Base-by-base conservation (phyloP, 2,113 vertebrate genomes). In the Clarias magur region DNA sequence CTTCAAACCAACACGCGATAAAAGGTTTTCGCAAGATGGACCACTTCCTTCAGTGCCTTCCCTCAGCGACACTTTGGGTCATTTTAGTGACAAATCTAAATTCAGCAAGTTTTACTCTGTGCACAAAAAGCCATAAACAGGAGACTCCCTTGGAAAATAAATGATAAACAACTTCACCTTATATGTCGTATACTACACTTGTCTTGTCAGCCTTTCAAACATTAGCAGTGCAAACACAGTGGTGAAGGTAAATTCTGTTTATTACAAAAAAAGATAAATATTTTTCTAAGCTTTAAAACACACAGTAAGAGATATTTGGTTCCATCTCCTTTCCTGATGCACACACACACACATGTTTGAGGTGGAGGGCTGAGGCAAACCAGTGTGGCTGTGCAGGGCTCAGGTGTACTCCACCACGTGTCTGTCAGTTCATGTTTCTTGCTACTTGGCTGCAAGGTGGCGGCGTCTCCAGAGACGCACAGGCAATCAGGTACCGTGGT, bases 141-240 rank as follows among this genome's bases (percentile, higher is more conserved):
- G 42, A 86, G 79, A 34, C 87, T 92, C 93, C 88, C 91, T 75
- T n/a, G 91, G 89, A 91, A 70, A 59, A 86, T n/a, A 94, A 94
- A 96, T 95, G 95, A 98, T 96, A 95, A 96, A 97, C 95, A 96
- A 94, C 94, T 94, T 92, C 76, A 89, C 94, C 93, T 93, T 48
- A 48, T 7, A 92, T 91, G 87, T 92, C 90, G 87, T 93, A 92
- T 91, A 96, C 94, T 95, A 92, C 91, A 96, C 94, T 95, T 96
- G 94, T 94, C 87, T 86, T 95, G 95, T 94, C 94, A 94, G 92
- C 91, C 88, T 94, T 96, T 94, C 93, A 95, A 95, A 97, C 94
- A 95, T 91, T 94, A 93, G 89, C 92, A 91, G 76, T 94, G 87
- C 92, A 95, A 95, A 95, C 90, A 91, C 86, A 88, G 91, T 72